Evolutionary conservation across 1,140 invertebrate genomes (phyloP), one percentile per base, ranked within the genome.

Genomic region (Dreissena rostriformis): DNA sequence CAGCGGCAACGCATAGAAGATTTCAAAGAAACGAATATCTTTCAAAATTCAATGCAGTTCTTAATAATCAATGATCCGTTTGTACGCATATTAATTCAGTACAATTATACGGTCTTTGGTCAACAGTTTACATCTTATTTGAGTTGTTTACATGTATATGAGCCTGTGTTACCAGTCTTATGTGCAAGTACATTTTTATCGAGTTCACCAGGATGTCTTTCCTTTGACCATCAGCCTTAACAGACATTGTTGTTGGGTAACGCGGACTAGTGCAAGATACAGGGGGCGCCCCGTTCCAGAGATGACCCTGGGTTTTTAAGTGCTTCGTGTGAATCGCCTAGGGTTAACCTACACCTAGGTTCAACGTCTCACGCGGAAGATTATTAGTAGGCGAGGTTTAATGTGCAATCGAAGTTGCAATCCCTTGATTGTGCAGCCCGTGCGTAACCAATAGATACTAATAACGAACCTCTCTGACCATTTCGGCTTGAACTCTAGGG

Each of bases 401-500:
- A 6, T 11, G 4, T n/a, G 17, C 57, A 61, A 61, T 61, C 22
- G 17, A n/a, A 61, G 57, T 61, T 61, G 22, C 57, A 2, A n/a
- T 19, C 17, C n/a, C n/a, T n/a, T n/a, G n/a, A n/a, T n/a, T n/a
- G n/a, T n/a, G 22, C 17, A 5, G 17, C 4, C 4, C 22, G 22
- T 12, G 57, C 22, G 12, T 6, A 19, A 61, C 17, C 57, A 61
- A 39, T 8, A 8, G 39, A 39, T 39, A 39, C 39, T 39, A 8
- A 61, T n/a, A 57, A 61, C 57, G 22, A 86, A 94, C 93, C 86
- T 91, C 26, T 88, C 82, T 11, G 94, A 85, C 88, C 92, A 94
- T 19, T 90, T 84, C 24, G 86, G 82, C 68, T 94, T 94, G 83
- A 95, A 95, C 82, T 95, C 95, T 8, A 95, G 86, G 8, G 95